A percentile compares a stretch with the other conserved stretches of the same genome.
Evolutionary conservation across 1,140 invertebrate genomes (phyloP).

Genomic region (Manduca sexta): DNA sequence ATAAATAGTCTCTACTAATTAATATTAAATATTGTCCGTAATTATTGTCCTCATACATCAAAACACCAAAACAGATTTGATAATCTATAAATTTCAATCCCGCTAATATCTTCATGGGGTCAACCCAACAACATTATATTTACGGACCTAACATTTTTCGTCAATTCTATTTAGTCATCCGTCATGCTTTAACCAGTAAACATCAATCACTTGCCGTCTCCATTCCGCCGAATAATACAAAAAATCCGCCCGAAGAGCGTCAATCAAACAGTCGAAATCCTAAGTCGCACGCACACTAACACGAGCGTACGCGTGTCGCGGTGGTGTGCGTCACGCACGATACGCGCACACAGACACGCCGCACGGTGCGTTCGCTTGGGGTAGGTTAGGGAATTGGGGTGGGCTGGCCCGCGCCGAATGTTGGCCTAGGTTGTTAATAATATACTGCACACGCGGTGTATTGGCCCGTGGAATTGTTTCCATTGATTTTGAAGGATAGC

Average conservation of each 20-base stretch:
- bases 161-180: no score
- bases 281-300: constrained; percentile 30
- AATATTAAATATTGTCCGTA: constrained; percentile 7
- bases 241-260: constrained; percentile 20
- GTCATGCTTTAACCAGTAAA: no score
- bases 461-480: background rate
- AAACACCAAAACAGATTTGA: no score
- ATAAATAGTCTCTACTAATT: constrained; percentile 3
- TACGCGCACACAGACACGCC: constrained; percentile 11
- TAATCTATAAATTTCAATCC: no score
- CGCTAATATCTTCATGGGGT: no score
- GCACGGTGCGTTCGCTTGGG: constrained; percentile 46
- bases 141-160: no score
- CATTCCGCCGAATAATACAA: no score
- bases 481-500: background rate
- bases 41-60: no score
- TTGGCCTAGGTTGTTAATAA: constrained; percentile 59
- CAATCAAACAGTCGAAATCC: constrained; percentile 1
- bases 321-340: constrained; percentile 13
- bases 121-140: no score
- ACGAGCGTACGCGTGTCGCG: constrained; percentile 7
- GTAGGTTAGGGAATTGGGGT: constrained; percentile 66
- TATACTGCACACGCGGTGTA: constrained; percentile 24
- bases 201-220: no score
- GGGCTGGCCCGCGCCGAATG: constrained; percentile 48